Evolutionary conservation across 92 coral and sea anemone species (phyloP).

Genomic region (Anthopleura xanthogrammica): DNA sequence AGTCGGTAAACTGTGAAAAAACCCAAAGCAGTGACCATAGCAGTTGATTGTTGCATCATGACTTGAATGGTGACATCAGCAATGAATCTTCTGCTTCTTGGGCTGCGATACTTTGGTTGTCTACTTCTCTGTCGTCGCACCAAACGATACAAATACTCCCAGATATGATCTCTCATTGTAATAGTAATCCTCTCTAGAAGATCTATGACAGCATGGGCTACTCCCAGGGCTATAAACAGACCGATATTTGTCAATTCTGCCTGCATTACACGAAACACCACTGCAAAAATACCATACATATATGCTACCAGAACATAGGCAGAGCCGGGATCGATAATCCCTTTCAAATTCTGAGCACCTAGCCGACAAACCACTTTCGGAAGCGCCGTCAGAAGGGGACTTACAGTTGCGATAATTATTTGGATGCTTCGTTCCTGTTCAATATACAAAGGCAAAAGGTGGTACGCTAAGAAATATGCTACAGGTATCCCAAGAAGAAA

Average conservation of each 20-base stretch:
- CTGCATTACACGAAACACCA: constrained; percentile 61
- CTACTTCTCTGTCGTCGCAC: constrained; percentile 9
- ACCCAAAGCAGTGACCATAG: constrained; percentile 52
- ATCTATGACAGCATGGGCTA: constrained; percentile 48
- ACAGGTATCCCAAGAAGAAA: constrained; percentile 53
- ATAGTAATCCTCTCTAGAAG: constrained; percentile 48
- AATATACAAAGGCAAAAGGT: constrained; percentile 43
- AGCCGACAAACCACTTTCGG: constrained; percentile 47
- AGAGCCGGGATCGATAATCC: constrained; percentile 43
- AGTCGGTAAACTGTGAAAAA: constrained; percentile 42
- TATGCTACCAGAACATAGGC: constrained; percentile 23
- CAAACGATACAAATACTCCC: constrained; percentile 50
- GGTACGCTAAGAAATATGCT: constrained; percentile 41
- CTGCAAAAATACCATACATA: constrained; percentile 34
- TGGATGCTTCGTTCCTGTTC: constrained; percentile 26
- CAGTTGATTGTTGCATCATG: constrained; percentile 61
- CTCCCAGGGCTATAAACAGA: constrained; percentile 49
- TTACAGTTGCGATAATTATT: constrained; percentile 25
- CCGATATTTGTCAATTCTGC: constrained; percentile 52
- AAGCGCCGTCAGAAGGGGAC: constrained; percentile 41
- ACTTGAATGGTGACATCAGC: constrained; percentile 48
- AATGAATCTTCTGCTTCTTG: constrained; percentile 9
- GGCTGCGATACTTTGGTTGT: constrained; percentile 1
- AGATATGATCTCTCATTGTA: constrained; percentile 52
- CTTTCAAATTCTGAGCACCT: constrained; percentile 32